Evolutionary conservation across 2,888 invertebrate genomes (phyloP), one percentile per base, ranked within the genome.

Genomic region (Sesia bembeciformis): DNA sequence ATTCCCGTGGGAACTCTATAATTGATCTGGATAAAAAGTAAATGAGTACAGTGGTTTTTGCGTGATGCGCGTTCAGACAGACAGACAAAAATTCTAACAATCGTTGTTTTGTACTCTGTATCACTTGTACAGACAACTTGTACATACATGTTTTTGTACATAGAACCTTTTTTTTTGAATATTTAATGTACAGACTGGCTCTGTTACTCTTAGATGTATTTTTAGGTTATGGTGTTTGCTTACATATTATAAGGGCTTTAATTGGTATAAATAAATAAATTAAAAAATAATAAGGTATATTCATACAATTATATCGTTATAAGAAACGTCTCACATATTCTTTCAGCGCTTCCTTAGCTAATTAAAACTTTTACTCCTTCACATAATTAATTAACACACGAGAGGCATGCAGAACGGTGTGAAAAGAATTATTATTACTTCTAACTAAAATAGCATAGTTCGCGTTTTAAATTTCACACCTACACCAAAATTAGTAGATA

Each of bases 381-480:
- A 46, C 23, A 23, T 46, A 8, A 46, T 23, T 46, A 46, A 67
- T 65, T 65, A 67, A 61, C 64, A 56, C 54, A 55, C 52, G 62
- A 56, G 58, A 64, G 58, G 61, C 62, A 62, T 63, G 66, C 66
- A 66, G 64, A 66, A 63, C 61, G 62, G 58, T 65, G 66, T 61
- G 63, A 69, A 65, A 68, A 59, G 69, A 60, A 62, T 57, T 5
- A 5, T 46, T 67, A 60, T 74, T 74, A 75, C 72, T 65, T 68
- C 54, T 67, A 65, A 74, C 74, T 74, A 74, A 66, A 61, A 60
- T 58, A 57, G 46, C 46, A 4, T 63, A 65, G 70, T 61, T 63
- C 65, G 67, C 23, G 68, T 75, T 76, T 70, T 66, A 67, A 70
- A 59, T 70, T 78, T 73, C 69, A 73, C 69, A 70, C 73, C 73